Conservation (phyloP, 1,140 invertebrate species). For the Drosophila asahinai region DNA sequence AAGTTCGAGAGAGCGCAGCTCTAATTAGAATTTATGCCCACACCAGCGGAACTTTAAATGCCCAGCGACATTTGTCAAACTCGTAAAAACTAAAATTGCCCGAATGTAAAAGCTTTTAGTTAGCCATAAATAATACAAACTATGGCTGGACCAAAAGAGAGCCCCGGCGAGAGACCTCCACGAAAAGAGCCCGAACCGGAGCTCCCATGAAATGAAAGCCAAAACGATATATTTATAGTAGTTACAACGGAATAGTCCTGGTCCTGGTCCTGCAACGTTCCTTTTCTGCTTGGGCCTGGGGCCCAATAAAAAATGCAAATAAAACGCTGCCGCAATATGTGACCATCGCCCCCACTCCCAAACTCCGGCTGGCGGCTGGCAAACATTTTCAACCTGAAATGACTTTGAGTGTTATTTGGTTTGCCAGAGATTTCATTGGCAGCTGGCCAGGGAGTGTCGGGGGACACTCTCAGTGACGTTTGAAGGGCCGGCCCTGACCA, state of each 20-base stretch:
- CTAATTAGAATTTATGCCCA: constrained; percentile 78
- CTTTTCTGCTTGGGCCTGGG: constrained; percentile 18
- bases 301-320: constrained; percentile 79
- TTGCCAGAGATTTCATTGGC: constrained; percentile 80
- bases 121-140: constrained; percentile 78
- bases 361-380: constrained; percentile 28
- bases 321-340: constrained; percentile 76
- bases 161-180: constrained; percentile 6
- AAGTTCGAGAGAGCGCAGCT: constrained; percentile 41
- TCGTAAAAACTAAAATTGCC: constrained; percentile 76
- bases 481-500: constrained; percentile 51
- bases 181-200: constrained; percentile 23
- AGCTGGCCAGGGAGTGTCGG: constrained; percentile 56
- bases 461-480: constrained; percentile 29
- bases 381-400: constrained; percentile 74
- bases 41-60: constrained; percentile 46
- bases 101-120: constrained; percentile 80
- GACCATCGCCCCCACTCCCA: constrained; percentile 28
- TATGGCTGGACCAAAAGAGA: constrained; percentile 49
- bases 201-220: constrained; percentile 51
- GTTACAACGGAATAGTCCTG: constrained; percentile 29
- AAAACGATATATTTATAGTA: constrained; percentile 75
- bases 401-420: constrained; percentile 81
- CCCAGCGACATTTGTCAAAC: constrained; percentile 61
- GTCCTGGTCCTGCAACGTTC: constrained; percentile 6